Base-by-base conservation (phyloP, 2,797 vertebrate species). In the Coregonus suidteri region DNA sequence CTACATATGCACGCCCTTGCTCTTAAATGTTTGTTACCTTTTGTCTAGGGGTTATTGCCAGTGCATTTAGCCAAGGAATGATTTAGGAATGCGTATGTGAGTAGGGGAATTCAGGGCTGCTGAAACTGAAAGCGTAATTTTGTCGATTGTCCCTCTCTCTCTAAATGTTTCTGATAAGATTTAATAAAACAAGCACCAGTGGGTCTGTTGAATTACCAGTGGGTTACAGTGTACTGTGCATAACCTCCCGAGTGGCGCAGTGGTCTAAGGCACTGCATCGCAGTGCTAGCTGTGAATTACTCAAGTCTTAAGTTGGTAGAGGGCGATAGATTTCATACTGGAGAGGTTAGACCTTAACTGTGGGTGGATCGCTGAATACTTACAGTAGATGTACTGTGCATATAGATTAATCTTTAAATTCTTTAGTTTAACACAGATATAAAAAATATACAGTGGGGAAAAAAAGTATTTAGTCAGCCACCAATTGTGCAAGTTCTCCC, bases 1-100 rank as follows among this genome's bases (percentile, higher is more conserved):
- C 6, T 47, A 59, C 74, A 67, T 18, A 4, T 54, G 53, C 75
- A 59, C 31, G 75, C 51, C 52, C 67, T 66, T 52, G 80, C 82
- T 83, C 75, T 69, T 72, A 78, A 79, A 81, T 84, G 79, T 86
- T 83, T 80, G 77, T 78, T 83, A 34, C 1, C 75, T 78, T 71
- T 37, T 77, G 4, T 74, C 78, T 78, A 77, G 1, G 82, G 84
- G 71, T 62, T 15, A 70, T 77, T 76, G 81, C 86, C 81, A 83
- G 81, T 77, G 66, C 68, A 25, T 76, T 76, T 53, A 70, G 85
- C 82, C 81, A 75, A 81, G 82, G 73, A 84, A 76, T 84, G 78
- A 79, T 80, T 85, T 59, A 80, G 83, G 81, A 84, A 87, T 79
- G 77, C 41, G 56, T 76, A 74, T 41, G 72, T n/a, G 37, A 81